Conservation (phyloP, 2,113 vertebrate species). For the Cephalopterus ornatus region DNA sequence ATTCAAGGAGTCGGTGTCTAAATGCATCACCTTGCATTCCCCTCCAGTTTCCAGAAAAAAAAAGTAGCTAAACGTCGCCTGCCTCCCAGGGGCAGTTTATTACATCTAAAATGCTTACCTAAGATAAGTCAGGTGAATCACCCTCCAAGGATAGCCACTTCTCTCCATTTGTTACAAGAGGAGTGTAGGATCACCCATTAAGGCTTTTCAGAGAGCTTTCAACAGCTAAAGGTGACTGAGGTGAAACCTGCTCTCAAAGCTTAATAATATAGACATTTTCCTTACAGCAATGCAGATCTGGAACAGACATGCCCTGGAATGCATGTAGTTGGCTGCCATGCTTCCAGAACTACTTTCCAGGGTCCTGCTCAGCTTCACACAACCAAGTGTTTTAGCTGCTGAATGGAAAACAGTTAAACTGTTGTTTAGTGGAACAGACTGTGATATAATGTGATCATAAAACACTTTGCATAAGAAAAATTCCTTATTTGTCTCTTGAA, state of each 20-base stretch:
- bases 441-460: slow-evolving; percentile 19
- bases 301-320: background rate
- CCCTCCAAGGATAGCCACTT: background rate
- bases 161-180: background rate
- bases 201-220: background rate
- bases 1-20: background rate
- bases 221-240: background rate
- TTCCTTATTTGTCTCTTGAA: background rate
- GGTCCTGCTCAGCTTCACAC: slow-evolving; percentile 14
- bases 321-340: background rate
- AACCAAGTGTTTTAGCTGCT: background rate
- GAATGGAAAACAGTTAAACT: slow-evolving; percentile 26
- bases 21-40: background rate
- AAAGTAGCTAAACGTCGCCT: background rate
- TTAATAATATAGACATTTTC: background rate
- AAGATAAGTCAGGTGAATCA: background rate
- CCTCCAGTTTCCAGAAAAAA: background rate
- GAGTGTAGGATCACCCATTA: background rate
- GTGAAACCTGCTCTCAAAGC: background rate
- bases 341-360: background rate
- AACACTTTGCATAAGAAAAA: slow-evolving; percentile 1
- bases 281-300: background rate
- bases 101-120: background rate
- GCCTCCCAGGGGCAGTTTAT: background rate
- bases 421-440: background rate